Evolutionary conservation across 2,888 invertebrate genomes (phyloP).

Genomic region (Aspidiotus rigidus): DNA sequence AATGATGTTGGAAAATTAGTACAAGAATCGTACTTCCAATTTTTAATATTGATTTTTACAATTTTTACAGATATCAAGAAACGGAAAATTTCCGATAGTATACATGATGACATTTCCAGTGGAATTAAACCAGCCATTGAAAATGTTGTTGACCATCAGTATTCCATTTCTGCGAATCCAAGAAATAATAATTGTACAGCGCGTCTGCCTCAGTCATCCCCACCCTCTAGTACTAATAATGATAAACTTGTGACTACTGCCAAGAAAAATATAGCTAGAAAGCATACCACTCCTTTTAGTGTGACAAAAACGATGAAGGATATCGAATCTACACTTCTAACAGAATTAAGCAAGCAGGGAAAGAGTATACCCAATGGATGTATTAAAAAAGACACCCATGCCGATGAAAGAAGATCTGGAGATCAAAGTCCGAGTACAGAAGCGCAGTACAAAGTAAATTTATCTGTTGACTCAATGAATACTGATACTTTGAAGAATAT

Average conservation of each 20-base stretch:
- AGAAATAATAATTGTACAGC: not conserved
- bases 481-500: conserved; percentile 21
- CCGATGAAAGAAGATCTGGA: not conserved
- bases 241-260: not conserved
- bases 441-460: not conserved
- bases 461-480: conserved; percentile 1
- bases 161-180: not conserved
- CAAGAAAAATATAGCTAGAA: conserved; percentile 8
- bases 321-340: conserved; percentile 8
- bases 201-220: not conserved
- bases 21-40: too few relatives aligned
- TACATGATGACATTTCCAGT: not conserved
- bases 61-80: not conserved
- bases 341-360: not conserved
- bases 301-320: conserved; percentile 6
- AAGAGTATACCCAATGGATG: not conserved
- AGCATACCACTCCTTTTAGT: conserved; percentile 10
- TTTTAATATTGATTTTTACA: too few relatives aligned
- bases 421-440: not conserved
- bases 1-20: too few relatives aligned
- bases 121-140: not conserved
- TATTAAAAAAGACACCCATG: not conserved
- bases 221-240: not conserved
- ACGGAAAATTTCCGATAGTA: conserved; percentile 1
- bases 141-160: not conserved